Conservation (phyloP, 2,888 invertebrate species). For the Acronicta alni region DNA sequence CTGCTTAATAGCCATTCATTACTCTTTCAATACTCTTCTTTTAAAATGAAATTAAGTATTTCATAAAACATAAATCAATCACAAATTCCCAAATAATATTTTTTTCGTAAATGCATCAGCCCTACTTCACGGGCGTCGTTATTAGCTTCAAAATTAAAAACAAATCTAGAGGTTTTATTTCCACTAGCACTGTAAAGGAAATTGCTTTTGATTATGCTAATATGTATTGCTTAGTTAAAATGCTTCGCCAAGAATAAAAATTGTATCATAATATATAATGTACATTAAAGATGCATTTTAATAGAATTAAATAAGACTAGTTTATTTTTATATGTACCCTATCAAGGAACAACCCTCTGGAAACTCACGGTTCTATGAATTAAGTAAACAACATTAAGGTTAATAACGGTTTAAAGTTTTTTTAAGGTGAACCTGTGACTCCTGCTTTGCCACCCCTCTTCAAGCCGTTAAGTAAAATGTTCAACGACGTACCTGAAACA, state of each 20-base stretch:
- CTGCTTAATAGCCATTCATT: too few relatives aligned
- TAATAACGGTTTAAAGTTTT: not conserved
- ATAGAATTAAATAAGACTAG: not conserved
- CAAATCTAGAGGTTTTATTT: conserved; percentile 32
- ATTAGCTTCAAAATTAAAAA: conserved; percentile 36
- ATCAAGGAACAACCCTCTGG: too few relatives aligned
- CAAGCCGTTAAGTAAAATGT: not conserved
- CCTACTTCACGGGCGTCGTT: conserved; percentile 9
- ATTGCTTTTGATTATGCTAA: conserved; percentile 28
- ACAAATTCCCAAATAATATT: not conserved
- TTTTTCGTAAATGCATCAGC: not conserved
- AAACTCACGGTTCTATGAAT: too few relatives aligned
- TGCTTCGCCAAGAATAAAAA: too few relatives aligned
- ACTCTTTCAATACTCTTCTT: too few relatives aligned
- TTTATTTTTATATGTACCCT: too few relatives aligned
- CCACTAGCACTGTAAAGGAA: conserved; percentile 5
- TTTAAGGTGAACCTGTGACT: not conserved
- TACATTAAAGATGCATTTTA: not conserved
- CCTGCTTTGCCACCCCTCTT: not conserved
- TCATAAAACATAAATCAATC: too few relatives aligned
- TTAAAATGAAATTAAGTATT: too few relatives aligned
- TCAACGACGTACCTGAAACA: conserved; percentile 1
- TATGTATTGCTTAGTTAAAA: conserved; percentile 16
- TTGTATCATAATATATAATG: conserved; percentile 3
- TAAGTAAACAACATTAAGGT: too few relatives aligned